Evolutionary conservation across 2,113 vertebrate genomes (phyloP), one percentile per base, ranked within the genome.

Genomic region (Hydropotes inermis): DNA sequence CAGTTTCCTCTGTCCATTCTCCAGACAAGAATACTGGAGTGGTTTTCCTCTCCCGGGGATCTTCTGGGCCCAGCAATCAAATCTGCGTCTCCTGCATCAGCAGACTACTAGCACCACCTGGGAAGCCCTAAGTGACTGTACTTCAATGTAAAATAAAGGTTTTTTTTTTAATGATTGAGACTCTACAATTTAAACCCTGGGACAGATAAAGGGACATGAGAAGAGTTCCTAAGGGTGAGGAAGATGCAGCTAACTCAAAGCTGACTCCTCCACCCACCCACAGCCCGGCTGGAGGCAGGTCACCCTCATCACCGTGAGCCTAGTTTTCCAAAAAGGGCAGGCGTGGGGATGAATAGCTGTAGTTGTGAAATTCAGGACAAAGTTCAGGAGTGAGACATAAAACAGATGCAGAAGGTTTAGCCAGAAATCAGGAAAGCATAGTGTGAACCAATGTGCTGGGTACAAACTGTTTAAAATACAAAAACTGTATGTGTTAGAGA

Each of bases 241-340:
- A 55, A 27, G 33, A n/a, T 50, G n/a, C 23, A 23, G 33, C 36
- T 27, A 16, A 45, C 45, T 6, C 7, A 1, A 16, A 52, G n/a
- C 36, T 45, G 28, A 61, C 13, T 54, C 21, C 28, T n/a, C 8
- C 33, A 36, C 15, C 10, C 47, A 10, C n/a, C 25, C 19, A 3
- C 14, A 19, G 23, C n/a, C 47, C 23, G 0, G 21, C 39, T 10
- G 4, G 15, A 5, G 54, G 52, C 82, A 15, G 28, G 10, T 55
- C 81, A 4, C n/a, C 2, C 21, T 4, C 33, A n/a, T 39, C n/a
- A 15, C 33, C 0, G 0, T 21, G 52, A 78, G n/a, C 81, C 33
- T 14, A 6, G 54, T 5, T 50, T 19, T 36, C 58, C 1, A 9
- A 3, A 82, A 28, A 54, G 30, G 11, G 30, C 70, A 23, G 8